phyloP scores from a whole-genome alignment of 1,140 invertebrate genomes.

The Chymomyza costata region DNA sequence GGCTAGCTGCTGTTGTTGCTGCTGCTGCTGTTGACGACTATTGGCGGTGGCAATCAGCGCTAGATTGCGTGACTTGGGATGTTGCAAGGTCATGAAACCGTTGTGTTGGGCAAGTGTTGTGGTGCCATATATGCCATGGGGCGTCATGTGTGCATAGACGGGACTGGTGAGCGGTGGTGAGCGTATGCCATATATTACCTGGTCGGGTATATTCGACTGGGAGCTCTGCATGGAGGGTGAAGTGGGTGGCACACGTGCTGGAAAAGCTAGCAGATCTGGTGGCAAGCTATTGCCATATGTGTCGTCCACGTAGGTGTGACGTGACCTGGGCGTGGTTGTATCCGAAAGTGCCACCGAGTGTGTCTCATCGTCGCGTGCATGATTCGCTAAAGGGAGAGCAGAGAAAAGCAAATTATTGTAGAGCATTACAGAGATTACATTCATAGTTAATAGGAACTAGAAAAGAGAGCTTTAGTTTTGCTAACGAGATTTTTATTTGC shows the following conservation, averaged over 20 bases:
- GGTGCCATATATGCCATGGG: slow-evolving; percentile 69
- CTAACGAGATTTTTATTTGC: no score
- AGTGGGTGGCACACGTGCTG: slow-evolving; percentile 78
- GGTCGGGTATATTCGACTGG: slow-evolving; percentile 85
- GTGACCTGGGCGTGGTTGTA: slow-evolving; percentile 58
- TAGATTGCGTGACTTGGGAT: slow-evolving; percentile 69
- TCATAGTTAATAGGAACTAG: no score
- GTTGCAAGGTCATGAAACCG: slow-evolving; percentile 73
- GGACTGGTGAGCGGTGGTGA: slow-evolving; percentile 69
- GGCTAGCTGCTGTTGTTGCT: slow-evolving; percentile 76
- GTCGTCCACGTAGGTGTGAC: slow-evolving; percentile 70
- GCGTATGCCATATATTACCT: slow-evolving; percentile 67
- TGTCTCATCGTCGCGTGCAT: slow-evolving; percentile 79
- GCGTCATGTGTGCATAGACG: slow-evolving; percentile 72
- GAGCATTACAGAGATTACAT: no score
- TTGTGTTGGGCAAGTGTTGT: slow-evolving; percentile 60
- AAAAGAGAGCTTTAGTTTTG: no score
- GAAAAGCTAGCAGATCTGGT: slow-evolving; percentile 88
- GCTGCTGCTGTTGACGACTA: slow-evolving; percentile 71
- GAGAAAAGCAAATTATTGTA: not conserved
- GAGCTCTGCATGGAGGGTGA: slow-evolving; percentile 84
- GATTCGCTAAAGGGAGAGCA: slow-evolving; percentile 74
- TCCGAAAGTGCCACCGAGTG: slow-evolving; percentile 78
- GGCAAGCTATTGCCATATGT: slow-evolving; percentile 76
- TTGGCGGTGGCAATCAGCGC: slow-evolving; percentile 75